phyloP scores from a whole-genome alignment of 2,888 invertebrate species.

The Mesochorus sp. region DNA sequence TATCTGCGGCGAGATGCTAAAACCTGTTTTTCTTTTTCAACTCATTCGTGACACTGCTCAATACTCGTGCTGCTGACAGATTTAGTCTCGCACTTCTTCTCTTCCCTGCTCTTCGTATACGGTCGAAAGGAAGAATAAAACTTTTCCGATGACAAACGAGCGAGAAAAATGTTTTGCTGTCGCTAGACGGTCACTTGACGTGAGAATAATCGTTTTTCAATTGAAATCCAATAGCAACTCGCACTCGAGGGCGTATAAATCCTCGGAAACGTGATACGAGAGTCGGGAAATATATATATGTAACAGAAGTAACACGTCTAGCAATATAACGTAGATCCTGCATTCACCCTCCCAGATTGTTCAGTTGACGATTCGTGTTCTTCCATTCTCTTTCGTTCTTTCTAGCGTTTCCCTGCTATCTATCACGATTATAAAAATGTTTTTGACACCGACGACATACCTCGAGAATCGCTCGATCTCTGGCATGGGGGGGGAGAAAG shows the following conservation, averaged over 20 bases:
- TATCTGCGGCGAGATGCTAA: background rate
- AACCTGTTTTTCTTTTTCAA: background rate
- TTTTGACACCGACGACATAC: conserved; percentile 74
- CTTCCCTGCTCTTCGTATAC: background rate
- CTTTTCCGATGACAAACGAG: conserved; percentile 70
- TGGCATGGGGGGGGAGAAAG: conserved; percentile 29
- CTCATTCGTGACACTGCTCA: background rate
- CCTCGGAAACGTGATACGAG: conserved; percentile 18
- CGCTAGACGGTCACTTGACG: conserved; percentile 77
- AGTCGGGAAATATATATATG: conserved; percentile 20
- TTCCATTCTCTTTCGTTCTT: background rate
- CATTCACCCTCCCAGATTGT: background rate
- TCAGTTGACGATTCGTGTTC: conserved; percentile 33
- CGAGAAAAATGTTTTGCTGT: conserved; percentile 57
- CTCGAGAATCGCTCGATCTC: conserved; percentile 50
- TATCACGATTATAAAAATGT: conserved; percentile 76
- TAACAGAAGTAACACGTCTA: conserved; percentile 2
- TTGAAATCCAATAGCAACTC: conserved; percentile 79
- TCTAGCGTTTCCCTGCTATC: conserved; percentile 67
- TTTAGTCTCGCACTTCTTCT: conserved; percentile 1
- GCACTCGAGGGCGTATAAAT: conserved; percentile 38
- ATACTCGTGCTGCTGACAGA: conserved; percentile 60
- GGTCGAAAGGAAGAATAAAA: conserved; percentile 40
- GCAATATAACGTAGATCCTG: conserved; percentile 12
- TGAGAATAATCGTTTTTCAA: conserved; percentile 81